Base-by-base conservation (phyloP, 2,888 invertebrate species). In the Morpho deidamia region DNA sequence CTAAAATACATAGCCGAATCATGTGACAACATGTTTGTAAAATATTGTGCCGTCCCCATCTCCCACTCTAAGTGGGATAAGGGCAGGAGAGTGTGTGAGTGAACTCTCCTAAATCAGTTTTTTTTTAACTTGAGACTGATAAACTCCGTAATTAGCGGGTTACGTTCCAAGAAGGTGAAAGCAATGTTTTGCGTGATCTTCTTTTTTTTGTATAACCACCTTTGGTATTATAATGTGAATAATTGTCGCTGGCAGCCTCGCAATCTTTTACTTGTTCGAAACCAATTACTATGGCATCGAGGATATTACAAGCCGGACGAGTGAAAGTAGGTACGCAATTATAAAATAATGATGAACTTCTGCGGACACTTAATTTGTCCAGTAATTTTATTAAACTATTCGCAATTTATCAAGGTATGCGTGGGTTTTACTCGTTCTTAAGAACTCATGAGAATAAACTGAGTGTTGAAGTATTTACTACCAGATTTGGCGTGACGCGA, bases 401-500 rank as follows among this genome's bases (percentile, higher is more conserved):
- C n/a, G 33, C 23, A 35, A 37, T 23, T n/a, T 11, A 10, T 8
- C 14, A 39, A 14, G 34, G 33, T 39, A 33, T 35, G 33, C 23
- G 7, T 35, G 35, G 32, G 33, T n/a, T 46, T 33, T 46, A 45
- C 12, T 32, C 23, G 58, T 61, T 51, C 42, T 45, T 45, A 70
- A 78, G 72, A 79, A 67, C 58, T 67, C 65, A 72, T 71, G 74
- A 74, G 71, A 78, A 71, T 66, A 72, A 71, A 73, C 68, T 62
- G 61, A 69, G 74, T 77, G 73, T 74, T 69, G 68, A 71, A 72
- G 77, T 74, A 77, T 81, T 83, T 78, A 81, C 78, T 74, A 77
- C 79, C 76, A 81, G 75, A 73, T 83, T 85, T 79, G 80, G 83
- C 72, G 74, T 83, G 80, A 81, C 74, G 72, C 71, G 74, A 71